Percentiles rank a stretch among this genome's conserved stretches.
Conservation (phyloP, 2,888 invertebrate genomes). For the Podotricha telesiphe region DNA sequence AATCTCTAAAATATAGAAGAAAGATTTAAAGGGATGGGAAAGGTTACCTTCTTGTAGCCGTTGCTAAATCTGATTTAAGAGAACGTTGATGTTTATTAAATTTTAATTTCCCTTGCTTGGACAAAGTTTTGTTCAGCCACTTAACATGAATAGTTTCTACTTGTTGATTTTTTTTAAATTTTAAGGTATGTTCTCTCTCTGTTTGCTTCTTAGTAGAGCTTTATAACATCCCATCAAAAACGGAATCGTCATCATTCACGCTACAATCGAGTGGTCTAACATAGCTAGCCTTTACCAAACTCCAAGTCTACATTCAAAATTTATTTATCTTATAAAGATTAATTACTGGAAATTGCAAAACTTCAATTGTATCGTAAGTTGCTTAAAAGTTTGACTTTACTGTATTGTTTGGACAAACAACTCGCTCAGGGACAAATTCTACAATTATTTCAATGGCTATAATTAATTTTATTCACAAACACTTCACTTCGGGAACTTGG, state of each 20-base stretch:
- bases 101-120: no score
- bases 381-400: constrained; percentile 37
- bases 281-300: constrained; percentile 25
- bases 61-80: no score
- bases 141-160: no score
- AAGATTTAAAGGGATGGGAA: no score
- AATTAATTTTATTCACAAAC: constrained; percentile 31
- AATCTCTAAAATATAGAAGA: no score
- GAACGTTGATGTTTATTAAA: no score
- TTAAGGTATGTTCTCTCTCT: no score
- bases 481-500: constrained; percentile 2
- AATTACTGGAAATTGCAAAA: constrained; percentile 42
- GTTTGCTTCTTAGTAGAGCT: no score
- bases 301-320: constrained; percentile 20
- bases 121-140: no score
- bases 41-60: no score
- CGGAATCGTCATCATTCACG: neutral
- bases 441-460: constrained; percentile 26
- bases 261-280: neutral
- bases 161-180: no score
- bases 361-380: constrained; percentile 38
- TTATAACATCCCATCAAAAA: no score
- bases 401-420: constrained; percentile 30
- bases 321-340: constrained; percentile 42
- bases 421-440: constrained; percentile 25